Evolutionary conservation across 2,113 vertebrate genomes (phyloP), one percentile per base, ranked within the genome.

Genomic region (Myotis lucifugus): DNA sequence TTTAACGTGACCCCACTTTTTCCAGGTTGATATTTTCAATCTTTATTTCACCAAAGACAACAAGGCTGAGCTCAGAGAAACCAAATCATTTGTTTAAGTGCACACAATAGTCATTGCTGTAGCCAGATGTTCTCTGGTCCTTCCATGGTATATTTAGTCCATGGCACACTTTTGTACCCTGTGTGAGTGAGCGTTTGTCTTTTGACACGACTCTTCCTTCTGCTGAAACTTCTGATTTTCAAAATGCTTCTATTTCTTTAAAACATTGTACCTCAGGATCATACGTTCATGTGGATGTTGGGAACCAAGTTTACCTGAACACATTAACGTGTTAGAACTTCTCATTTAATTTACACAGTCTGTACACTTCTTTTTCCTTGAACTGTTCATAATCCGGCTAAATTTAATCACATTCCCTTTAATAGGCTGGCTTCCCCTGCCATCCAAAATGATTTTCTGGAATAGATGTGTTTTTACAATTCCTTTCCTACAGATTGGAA

Each of bases 221-320:
- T 48, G 37, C 37, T 42, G 42, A 96, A 64, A 5, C 34, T 82
- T 82, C 27, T 40, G 72, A 70, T 61, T 93, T 61, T 82, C 19
- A 48, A 82, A 72, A 82, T 76, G 6, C 29, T 96, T 66, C 34
- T 76, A 40, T 84, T 93, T n/a, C 29, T 91, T 92, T 72, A 85
- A n/a, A 92, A 32, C 10, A 34, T 73, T 42, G 56, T 7, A 40
- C 9, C 11, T 85, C 37, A 42, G 48, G 18, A 79, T 85, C 48
- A 77, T 70, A 59, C 85, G 72, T 46, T 82, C 48, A 78, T 48
- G 7, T 73, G 6, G 19, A 7, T 89, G 29, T 56, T n/a, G 7
- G n/a, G 46, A 91, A 79, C 21, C 74, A 69, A 9, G 15, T 88
- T 88, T 76, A 66, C 9, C 48, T 11, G 1, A 34, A 14, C 1